These are phyloP conservation scores for Podocnemis expansa DNA, from an alignment of 2,113 vertebrate genomes.

Conservation along the genomic window DNA sequence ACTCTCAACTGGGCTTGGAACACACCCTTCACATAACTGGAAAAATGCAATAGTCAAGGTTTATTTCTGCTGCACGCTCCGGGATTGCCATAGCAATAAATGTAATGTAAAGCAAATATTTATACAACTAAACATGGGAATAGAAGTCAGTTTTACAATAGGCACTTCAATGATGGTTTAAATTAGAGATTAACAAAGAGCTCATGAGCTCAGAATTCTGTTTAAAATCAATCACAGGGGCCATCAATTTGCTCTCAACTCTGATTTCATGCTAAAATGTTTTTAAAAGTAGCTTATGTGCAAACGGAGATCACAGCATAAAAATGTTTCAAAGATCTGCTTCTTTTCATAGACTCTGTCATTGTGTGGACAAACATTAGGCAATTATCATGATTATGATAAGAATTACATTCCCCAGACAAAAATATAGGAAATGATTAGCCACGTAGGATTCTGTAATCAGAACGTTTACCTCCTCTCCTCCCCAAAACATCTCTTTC, in stretches of 20 bases:
- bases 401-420: conserved; percentile 52
- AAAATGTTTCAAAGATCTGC: conserved; percentile 52
- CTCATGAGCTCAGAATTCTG: conserved; percentile 54
- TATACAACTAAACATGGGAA: conserved; percentile 20
- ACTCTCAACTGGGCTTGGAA: neutral
- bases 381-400: conserved; percentile 66
- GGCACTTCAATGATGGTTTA: conserved; percentile 44
- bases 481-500: conserved; percentile 41
- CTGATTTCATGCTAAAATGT: conserved; percentile 62
- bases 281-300: conserved; percentile 48
- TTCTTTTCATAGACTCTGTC: conserved; percentile 68
- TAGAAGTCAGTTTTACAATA: conserved; percentile 37
- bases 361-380: conserved; percentile 51
- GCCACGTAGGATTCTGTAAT: conserved; percentile 31
- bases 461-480: neutral
- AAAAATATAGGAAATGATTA: conserved; percentile 48
- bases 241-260: conserved; percentile 37
- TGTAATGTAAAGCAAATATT: conserved; percentile 49
- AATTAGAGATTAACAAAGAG: conserved; percentile 58
- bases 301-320: conserved; percentile 6
- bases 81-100: conserved; percentile 42
- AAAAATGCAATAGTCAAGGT: conserved; percentile 22
- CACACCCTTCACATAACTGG: conserved; percentile 29
- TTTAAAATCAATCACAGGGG: conserved; percentile 64
- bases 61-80: conserved; percentile 21